These are phyloP conservation scores for Oncorhynchus mykiss DNA, from an alignment of 2,113 vertebrate genomes.

Conservation along the genomic window DNA sequence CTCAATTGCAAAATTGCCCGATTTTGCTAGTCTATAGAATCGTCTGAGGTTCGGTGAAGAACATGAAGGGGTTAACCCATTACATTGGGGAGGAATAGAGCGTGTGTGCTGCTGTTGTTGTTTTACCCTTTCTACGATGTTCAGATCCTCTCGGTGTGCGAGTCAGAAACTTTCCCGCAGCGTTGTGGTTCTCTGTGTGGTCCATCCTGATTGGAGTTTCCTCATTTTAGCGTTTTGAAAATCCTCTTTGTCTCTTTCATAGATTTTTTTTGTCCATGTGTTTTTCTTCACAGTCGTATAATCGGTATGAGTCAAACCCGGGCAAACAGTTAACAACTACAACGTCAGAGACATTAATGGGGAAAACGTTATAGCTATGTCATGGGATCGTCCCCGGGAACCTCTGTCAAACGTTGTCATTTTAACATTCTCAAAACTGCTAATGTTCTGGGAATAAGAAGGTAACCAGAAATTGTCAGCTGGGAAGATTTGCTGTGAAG, in stretches of 20 bases:
- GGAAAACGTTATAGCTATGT: no score
- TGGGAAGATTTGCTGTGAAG: no score
- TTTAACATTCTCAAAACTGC: no score
- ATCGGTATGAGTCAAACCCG: neutral
- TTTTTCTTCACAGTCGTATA: slow-evolving; percentile 20
- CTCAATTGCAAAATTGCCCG: neutral
- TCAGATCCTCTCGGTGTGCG: neutral
- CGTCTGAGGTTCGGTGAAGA: neutral
- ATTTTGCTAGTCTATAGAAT: neutral
- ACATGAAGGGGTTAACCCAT: neutral
- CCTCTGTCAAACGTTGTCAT: no score
- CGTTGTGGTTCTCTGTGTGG: slow-evolving; percentile 9
- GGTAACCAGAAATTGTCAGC: no score
- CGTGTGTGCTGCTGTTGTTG: neutral
- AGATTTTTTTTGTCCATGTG: slow-evolving; percentile 5
- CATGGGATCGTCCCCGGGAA: no score
- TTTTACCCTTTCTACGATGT: neutral
- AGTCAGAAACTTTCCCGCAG: slow-evolving; percentile 23
- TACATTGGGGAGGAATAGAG: neutral
- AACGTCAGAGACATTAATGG: no score
- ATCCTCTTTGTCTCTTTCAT: slow-evolving; percentile 3
- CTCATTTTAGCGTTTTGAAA: slow-evolving; percentile 17
- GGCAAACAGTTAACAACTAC: no score
- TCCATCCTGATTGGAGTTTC: slow-evolving; percentile 17
- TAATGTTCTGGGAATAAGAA: no score